Conservation (phyloP, 2,113 vertebrate species). For the Symphodus melops region DNA sequence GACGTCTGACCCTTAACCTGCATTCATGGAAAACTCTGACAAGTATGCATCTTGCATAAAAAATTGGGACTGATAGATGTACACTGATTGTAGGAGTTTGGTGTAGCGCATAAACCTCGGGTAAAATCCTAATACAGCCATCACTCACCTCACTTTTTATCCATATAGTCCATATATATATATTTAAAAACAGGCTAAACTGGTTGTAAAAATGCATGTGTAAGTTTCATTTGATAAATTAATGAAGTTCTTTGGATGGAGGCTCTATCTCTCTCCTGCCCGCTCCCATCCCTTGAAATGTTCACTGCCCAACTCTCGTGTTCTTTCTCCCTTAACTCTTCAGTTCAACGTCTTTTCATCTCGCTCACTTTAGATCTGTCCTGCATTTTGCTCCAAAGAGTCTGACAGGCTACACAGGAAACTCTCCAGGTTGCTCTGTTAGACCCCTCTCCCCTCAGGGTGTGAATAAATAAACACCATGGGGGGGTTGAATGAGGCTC, state of each 20-base stretch:
- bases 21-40: no score
- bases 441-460: constrained; percentile 36
- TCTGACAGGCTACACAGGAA: constrained; percentile 37
- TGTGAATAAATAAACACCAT: constrained; percentile 50
- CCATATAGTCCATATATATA: not conserved
- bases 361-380: constrained; percentile 23
- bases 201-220: not conserved
- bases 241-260: not conserved
- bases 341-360: constrained; percentile 5
- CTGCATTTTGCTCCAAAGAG: constrained; percentile 37
- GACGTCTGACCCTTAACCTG: no score
- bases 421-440: constrained; percentile 43
- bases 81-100: not conserved
- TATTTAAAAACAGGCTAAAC: not conserved
- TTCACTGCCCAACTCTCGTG: constrained; percentile 14
- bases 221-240: not conserved
- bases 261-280: not conserved
- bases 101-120: no score
- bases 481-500: constrained; percentile 8
- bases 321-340: constrained; percentile 19
- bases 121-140: not conserved
- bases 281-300: not conserved
- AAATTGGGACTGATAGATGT: no score
- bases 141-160: constrained; percentile 2
- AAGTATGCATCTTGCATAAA: no score